Evolutionary conservation across 2,797 vertebrate species (phyloP).

Genomic region (Ispidina picta): DNA sequence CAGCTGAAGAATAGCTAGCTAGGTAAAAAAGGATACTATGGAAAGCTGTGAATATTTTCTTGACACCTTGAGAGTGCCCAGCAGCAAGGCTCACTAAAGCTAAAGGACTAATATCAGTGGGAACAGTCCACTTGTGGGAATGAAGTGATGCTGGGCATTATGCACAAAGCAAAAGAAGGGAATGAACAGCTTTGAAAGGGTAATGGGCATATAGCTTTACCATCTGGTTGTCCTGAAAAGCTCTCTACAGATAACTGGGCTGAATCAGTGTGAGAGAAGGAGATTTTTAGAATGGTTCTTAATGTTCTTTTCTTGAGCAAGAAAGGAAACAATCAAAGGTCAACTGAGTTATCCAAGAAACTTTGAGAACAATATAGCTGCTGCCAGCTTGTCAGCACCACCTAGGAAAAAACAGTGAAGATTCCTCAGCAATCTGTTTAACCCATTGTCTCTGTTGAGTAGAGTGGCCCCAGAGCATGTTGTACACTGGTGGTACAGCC

Average conservation of each 20-base stretch:
- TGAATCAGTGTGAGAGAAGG: background rate
- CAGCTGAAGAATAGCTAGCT: background rate
- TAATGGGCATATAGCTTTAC: slow-evolving; percentile 24
- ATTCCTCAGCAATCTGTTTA: background rate
- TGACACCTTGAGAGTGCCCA: background rate
- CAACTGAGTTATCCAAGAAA: background rate
- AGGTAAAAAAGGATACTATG: background rate
- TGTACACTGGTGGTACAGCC: background rate
- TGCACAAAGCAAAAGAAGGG: background rate
- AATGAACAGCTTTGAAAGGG: slow-evolving; percentile 17
- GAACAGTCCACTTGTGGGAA: background rate
- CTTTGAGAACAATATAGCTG: background rate
- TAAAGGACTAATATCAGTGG: slow-evolving; percentile 6
- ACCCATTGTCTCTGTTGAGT: background rate
- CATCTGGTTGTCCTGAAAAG: slow-evolving; percentile 38
- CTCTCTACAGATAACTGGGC: slow-evolving; percentile 1
- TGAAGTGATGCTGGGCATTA: slow-evolving; percentile 26
- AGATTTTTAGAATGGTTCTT: slow-evolving; percentile 13
- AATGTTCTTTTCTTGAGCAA: slow-evolving; percentile 1
- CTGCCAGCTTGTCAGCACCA: background rate
- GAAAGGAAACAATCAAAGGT: slow-evolving; percentile 11
- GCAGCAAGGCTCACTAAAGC: background rate
- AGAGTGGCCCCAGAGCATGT: background rate
- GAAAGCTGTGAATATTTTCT: background rate
- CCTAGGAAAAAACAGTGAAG: background rate